Base-by-base conservation (phyloP, 2,797 vertebrate genomes). In the Nasua narica region DNA sequence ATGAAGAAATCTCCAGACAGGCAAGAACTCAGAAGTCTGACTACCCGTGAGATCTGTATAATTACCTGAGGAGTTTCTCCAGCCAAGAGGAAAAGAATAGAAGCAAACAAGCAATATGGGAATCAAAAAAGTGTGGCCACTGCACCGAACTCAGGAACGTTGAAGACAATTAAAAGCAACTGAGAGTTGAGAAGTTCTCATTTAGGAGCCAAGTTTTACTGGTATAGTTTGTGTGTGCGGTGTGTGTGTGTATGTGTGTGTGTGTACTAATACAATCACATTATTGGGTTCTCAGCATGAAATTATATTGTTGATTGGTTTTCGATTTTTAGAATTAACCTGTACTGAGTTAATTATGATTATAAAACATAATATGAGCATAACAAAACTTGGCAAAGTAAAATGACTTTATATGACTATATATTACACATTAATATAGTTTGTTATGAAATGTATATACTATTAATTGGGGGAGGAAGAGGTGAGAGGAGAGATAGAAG, bases 361-460 rank as follows among this genome's bases (percentile, higher is more conserved):
- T 90, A 60, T 3, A 81, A 94, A 89, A 65, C 19, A 65, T 27
- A 76, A 72, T 50, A 52, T 6, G 52, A 37, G 77, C 58, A 77
- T 54, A 58, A 69, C 60, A 95, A 95, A 90, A 48, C 29, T 60
- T 93, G 86, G 32, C 62, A 91, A 91, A 74, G 27, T 69, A 91
- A 90, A 48, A 81, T 62, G 62, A 83, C 48, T 79, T 91, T 81
- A 76, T 52, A 67, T 43, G 32, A 90, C 46, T 90, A 19, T 74
- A 7, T 58, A 67, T 77, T 21, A 23, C 56, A 35, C 27, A 46
- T 74, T 87, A 77, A 82, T 92, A 46, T 52, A 52, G 23, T 81
- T 79, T 67, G n/a, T 65, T 90, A 69, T 50, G 32, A 72, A 2
- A 32, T 72, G 7, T 29, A n/a, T 62, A n/a, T 46, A 4, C n/a